These are phyloP conservation scores for Eurypyga helias DNA, from an alignment of 2,113 vertebrate genomes.

Conservation along the genomic window DNA sequence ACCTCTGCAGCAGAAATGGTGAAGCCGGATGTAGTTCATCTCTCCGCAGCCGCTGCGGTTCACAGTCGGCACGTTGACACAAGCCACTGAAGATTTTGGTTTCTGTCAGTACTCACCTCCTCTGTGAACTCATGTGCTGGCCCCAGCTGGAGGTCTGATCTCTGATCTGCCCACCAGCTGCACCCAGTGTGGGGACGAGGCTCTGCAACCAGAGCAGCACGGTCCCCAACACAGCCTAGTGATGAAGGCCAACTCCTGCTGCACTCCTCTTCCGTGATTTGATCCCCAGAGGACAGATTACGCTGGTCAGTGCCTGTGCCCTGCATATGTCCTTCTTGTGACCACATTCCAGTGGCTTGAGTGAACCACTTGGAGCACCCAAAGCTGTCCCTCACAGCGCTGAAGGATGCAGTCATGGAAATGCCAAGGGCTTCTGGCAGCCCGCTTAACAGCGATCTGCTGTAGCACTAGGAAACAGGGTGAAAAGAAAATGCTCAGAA, in stretches of 20 bases:
- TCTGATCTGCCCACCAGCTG: neutral
- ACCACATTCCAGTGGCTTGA: neutral
- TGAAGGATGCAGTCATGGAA: neutral
- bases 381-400: fast-evolving
- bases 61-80: neutral
- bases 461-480: neutral
- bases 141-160: neutral
- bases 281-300: neutral
- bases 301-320: fast-evolving
- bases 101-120: neutral
- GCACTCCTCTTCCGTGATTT: neutral
- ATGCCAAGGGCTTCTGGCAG: neutral
- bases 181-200: neutral
- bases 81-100: neutral
- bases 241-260: neutral
- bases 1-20: neutral
- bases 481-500: neutral
- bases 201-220: neutral
- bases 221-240: neutral
- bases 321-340: neutral
- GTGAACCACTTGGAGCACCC: neutral
- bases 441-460: neutral
- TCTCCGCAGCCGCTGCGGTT: neutral
- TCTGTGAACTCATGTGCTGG: neutral
- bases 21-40: neutral